phyloP scores from a whole-genome alignment of 2,113 vertebrate genomes.

The Odobenus rosmarus region DNA sequence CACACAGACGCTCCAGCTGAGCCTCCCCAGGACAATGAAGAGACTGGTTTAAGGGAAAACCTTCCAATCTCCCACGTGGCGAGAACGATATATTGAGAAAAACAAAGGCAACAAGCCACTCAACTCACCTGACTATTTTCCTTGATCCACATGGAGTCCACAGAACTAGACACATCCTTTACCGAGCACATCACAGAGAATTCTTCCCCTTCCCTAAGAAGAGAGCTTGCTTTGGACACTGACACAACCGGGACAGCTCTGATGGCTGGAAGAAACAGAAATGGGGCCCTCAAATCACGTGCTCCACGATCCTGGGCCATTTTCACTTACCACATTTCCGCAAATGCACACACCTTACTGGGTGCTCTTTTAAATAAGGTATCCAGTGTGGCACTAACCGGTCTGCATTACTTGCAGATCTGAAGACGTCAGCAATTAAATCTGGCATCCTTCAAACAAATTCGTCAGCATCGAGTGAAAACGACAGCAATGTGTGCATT shows the following conservation, averaged over 20 bases:
- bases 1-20: neutral
- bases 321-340: neutral
- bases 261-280: slow-evolving; percentile 88
- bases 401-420: neutral
- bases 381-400: neutral
- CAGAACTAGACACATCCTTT: slow-evolving; percentile 92
- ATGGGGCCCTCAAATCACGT: neutral
- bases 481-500: neutral
- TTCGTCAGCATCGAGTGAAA: neutral
- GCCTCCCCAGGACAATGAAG: neutral
- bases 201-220: slow-evolving; percentile 90
- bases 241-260: slow-evolving; percentile 88
- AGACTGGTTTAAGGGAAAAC: neutral
- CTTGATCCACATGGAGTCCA: slow-evolving; percentile 89
- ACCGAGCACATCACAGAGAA: slow-evolving; percentile 92
- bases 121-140: slow-evolving; percentile 90
- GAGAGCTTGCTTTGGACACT: slow-evolving; percentile 87
- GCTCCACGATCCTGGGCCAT: neutral
- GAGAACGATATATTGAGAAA: neutral
- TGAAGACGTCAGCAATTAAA: neutral
- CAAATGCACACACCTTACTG: neutral
- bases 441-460: neutral
- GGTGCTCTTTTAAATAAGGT: neutral
- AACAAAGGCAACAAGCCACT: slow-evolving; percentile 71
- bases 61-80: neutral